Percentiles rank a stretch among this genome's conserved stretches.
Conservation (phyloP, 2,888 invertebrate species). For the Epinotia brunnichana region DNA sequence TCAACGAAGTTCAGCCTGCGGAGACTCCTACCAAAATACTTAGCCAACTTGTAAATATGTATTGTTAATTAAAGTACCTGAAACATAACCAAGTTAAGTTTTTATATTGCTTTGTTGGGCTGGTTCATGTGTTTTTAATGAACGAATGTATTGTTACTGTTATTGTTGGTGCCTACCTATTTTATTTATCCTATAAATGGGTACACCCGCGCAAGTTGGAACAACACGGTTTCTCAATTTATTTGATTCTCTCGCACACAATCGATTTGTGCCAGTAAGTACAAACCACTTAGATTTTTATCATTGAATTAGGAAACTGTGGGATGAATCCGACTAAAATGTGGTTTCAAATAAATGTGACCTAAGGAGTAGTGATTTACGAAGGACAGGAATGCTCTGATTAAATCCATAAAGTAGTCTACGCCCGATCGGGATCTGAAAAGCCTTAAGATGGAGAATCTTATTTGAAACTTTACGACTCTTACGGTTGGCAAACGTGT, state of each 20-base stretch:
- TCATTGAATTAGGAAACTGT: conserved; percentile 15
- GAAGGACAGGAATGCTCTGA: conserved; percentile 58
- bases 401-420: conserved; percentile 62
- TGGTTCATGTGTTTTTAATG: too few species aligned
- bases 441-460: conserved; percentile 29
- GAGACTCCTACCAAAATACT: background rate
- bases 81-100: background rate
- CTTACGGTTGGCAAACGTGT: background rate
- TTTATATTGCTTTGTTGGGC: background rate
- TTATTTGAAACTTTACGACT: conserved; percentile 36
- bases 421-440: conserved; percentile 52
- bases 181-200: too few species aligned
- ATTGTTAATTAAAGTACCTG: conserved; percentile 35
- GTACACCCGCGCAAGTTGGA: too few species aligned
- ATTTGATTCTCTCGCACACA: background rate
- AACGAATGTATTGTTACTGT: too few species aligned
- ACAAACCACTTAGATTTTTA: background rate
- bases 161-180: too few species aligned
- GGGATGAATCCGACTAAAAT: conserved; percentile 23
- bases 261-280: background rate
- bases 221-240: background rate
- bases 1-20: conserved; percentile 8
- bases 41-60: conserved; percentile 10
- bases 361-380: conserved; percentile 54
- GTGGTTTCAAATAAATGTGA: conserved; percentile 33